A percentile compares a stretch with the other conserved stretches of the same genome.
Evolutionary conservation across 1,140 invertebrate genomes (phyloP).

Genomic region (Nasonia giraulti): DNA sequence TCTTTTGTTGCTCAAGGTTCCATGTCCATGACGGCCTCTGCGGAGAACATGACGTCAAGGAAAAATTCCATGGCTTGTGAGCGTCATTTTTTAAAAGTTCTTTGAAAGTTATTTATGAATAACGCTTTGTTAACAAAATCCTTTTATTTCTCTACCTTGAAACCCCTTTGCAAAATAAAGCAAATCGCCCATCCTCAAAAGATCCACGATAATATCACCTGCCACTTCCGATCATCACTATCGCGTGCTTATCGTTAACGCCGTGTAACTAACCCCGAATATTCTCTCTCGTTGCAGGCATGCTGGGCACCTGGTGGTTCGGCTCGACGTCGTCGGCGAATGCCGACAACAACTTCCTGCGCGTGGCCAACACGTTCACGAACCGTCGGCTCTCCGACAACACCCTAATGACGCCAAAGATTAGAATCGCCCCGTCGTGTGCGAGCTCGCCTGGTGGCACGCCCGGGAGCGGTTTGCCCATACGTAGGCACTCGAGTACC

Average conservation of each 20-base stretch:
- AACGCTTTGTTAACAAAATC: too few relatives aligned
- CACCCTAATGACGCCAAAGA: slow-evolving; percentile 92
- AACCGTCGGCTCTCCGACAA: slow-evolving; percentile 92
- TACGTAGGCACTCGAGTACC: slow-evolving; percentile 90
- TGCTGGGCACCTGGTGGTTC: slow-evolving; percentile 84
- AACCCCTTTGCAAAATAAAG: too few relatives aligned
- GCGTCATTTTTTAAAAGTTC: background rate
- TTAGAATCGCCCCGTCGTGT: slow-evolving; percentile 88
- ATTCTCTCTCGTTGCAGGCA: slow-evolving; percentile 73
- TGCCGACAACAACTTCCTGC: slow-evolving; percentile 87
- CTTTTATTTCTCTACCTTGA: too few relatives aligned
- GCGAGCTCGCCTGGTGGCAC: slow-evolving; percentile 89
- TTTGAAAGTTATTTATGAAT: too few relatives aligned
- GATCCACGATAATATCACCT: too few relatives aligned
- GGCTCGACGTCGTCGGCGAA: slow-evolving; percentile 83
- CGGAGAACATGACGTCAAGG: slow-evolving; percentile 69
- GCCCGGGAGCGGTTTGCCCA: slow-evolving; percentile 85
- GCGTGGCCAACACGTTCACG: slow-evolving; percentile 86
- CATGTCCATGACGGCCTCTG: slow-evolving; percentile 72
- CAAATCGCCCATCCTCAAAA: too few relatives aligned
- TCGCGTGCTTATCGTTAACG: too few relatives aligned
- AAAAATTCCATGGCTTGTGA: slow-evolving; percentile 69
- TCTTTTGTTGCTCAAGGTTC: slow-evolving; percentile 60
- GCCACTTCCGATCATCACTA: too few relatives aligned
- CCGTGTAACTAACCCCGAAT: background rate